These are phyloP conservation scores for Piscicola geometra DNA, from an alignment of 2,888 invertebrate genomes.

Conservation along the genomic window DNA sequence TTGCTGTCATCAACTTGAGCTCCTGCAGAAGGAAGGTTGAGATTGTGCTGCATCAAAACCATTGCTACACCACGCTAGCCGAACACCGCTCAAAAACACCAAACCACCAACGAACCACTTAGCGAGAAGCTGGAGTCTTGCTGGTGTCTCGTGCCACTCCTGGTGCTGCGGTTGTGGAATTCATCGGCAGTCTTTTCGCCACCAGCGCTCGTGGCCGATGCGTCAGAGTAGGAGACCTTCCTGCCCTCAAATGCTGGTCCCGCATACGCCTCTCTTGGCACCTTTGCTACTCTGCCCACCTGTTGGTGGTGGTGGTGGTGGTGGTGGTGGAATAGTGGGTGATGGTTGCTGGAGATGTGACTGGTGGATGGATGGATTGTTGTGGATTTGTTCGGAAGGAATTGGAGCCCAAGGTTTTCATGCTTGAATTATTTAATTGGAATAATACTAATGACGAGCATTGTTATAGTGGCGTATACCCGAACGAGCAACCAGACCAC, in stretches of 20 bases:
- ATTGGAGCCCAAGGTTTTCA: neutral
- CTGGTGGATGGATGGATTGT: no score
- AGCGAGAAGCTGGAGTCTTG: conserved; percentile 90
- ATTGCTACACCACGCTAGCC: no score
- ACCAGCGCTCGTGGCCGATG: neutral
- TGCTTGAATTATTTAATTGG: neutral
- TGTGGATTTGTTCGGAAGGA: no score
- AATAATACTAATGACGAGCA: neutral
- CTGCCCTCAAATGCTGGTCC: conserved; percentile 50
- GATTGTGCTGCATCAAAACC: neutral
- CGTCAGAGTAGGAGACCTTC: neutral
- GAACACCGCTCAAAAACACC: neutral
- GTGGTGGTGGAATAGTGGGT: no score
- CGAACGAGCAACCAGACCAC: no score
- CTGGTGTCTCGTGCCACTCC: conserved; percentile 58
- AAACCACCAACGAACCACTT: conserved; percentile 64
- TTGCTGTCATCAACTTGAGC: conserved; percentile 40
- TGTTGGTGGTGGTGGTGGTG: no score
- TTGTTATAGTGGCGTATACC: no score
- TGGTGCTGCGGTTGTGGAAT: conserved; percentile 48
- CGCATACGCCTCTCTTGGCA: conserved; percentile 55
- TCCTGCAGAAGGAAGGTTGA: conserved; percentile 45
- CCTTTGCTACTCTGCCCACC: conserved; percentile 49
- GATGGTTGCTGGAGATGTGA: no score
- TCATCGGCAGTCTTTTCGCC: conserved; percentile 42